Base-by-base conservation (phyloP, 64 coral and sea anemone species). In the Catalaphyllia jardinei region DNA sequence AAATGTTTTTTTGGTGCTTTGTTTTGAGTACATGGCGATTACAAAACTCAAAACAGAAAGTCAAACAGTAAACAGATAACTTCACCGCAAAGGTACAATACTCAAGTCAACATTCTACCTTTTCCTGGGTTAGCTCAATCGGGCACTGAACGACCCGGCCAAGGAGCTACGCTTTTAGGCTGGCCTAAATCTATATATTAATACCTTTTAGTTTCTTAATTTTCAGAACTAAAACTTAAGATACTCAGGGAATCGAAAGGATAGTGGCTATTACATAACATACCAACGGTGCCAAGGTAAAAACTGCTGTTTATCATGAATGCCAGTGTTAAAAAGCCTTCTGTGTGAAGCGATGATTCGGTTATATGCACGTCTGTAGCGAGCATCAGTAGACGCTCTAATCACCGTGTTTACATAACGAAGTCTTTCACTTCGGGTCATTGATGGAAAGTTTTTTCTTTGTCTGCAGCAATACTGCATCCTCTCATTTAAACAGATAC, bases 271-370 rank as follows among this genome's bases (percentile, higher is more conserved):
- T 24, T 22, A 11, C 7, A 4, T 24, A n/a, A 79, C 76, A 27
- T 87, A 94, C 93, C 93, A 94, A 17, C 93, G 92, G 65, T 94
- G 93, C 93, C 93, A 94, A 16, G 93, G 88, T 30, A 94, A 83
- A 50, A 94, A 94, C 18, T 94, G 83, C 17, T 86, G 60, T 31
- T 52, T 29, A 38, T 79, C 73, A 25, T 94, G 93, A 31, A 94
- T 94, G 0, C 63, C 62, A 20, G 55, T 51, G 3, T 24, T 27
- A 88, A 93, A 93, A 16, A 52, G 62, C 18, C 39, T 83, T 39
- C n/a, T 61, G 20, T 93, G 86, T n/a, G 82, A 54, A 18, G 65
- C 69, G 29, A 93, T 93, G 13, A 88, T 63, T 63, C 25, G 13
- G 35, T 93, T 74, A n/a, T 89, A 82, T 62, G 71, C n/a, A 62